Percentiles rank a stretch among this genome's conserved stretches.
phyloP scores from a whole-genome alignment of 2,113 vertebrate species.

The Centrocercus urophasianus region DNA sequence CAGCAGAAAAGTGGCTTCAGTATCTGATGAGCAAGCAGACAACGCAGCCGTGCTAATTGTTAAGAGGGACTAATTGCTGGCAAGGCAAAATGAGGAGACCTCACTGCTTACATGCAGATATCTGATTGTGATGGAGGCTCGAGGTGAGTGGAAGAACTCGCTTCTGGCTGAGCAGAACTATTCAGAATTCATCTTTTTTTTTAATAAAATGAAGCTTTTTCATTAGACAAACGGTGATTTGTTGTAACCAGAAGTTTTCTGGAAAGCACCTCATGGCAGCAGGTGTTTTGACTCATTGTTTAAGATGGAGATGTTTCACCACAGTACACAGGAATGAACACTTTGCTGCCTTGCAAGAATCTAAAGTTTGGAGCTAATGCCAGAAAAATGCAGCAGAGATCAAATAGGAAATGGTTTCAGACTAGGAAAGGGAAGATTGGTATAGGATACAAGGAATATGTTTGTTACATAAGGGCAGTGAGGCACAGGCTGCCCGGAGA shows the following conservation, averaged over 20 bases:
- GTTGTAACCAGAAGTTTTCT: constrained; percentile 1
- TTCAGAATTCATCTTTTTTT: not conserved
- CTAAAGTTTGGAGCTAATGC: not conserved
- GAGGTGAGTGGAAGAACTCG: not conserved
- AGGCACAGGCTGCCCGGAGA: no score
- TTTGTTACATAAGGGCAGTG: no score
- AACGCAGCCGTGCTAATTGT: not conserved
- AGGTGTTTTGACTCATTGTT: constrained; percentile 12
- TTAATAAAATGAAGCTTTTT: not conserved
- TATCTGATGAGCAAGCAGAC: not conserved
- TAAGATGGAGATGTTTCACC: not conserved
- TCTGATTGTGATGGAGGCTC: not conserved
- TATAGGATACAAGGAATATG: no score
- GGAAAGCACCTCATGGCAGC: not conserved
- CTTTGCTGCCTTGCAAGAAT: not conserved
- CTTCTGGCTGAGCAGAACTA: not conserved
- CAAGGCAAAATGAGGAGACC: constrained; percentile 11
- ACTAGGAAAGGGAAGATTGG: no score
- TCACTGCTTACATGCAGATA: not conserved
- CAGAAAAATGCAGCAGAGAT: not conserved
- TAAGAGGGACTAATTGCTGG: not conserved
- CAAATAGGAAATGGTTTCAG: no score
- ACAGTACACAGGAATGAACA: not conserved
- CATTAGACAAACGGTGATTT: not conserved
- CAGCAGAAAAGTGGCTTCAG: not conserved